Evolutionary conservation across 2,113 vertebrate genomes (phyloP).

Genomic region (Sardina pilchardus): DNA sequence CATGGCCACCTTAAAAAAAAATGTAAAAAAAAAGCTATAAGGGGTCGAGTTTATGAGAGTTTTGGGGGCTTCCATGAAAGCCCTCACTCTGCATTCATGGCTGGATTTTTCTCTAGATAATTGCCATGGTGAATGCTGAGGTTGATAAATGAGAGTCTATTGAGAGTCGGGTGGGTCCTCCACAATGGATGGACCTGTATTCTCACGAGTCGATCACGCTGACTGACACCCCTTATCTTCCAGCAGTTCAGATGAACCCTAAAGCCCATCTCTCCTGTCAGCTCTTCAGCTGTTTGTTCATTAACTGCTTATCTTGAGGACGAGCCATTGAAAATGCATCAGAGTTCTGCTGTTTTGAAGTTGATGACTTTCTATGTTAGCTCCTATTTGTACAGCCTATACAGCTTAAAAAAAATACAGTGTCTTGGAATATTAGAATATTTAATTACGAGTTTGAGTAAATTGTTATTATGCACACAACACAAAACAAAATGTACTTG

Average conservation of each 20-base stretch:
- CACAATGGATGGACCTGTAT: conserved; percentile 4
- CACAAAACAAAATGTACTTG: too few relatives aligned
- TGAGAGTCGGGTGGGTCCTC: neutral
- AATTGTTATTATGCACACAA: too few relatives aligned
- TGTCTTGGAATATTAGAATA: too few relatives aligned
- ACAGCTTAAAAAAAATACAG: neutral
- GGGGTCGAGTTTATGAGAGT: neutral
- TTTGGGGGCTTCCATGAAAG: neutral
- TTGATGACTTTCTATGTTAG: neutral
- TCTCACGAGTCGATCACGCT: neutral
- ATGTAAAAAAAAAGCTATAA: neutral
- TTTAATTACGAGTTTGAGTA: too few relatives aligned
- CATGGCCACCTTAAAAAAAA: neutral
- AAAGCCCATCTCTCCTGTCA: conserved; percentile 4
- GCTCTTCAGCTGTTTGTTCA: neutral
- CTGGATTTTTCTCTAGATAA: neutral
- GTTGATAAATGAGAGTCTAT: neutral
- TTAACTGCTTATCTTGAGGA: conserved; percentile 1
- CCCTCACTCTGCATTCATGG: neutral
- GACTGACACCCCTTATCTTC: conserved; percentile 12
- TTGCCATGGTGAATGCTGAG: conserved; percentile 6
- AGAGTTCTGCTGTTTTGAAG: neutral
- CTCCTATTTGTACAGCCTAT: neutral
- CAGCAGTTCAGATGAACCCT: neutral
- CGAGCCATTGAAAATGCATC: neutral